Evolutionary conservation across 1,140 invertebrate genomes (phyloP).

Genomic region (Streblospio benedicti): DNA sequence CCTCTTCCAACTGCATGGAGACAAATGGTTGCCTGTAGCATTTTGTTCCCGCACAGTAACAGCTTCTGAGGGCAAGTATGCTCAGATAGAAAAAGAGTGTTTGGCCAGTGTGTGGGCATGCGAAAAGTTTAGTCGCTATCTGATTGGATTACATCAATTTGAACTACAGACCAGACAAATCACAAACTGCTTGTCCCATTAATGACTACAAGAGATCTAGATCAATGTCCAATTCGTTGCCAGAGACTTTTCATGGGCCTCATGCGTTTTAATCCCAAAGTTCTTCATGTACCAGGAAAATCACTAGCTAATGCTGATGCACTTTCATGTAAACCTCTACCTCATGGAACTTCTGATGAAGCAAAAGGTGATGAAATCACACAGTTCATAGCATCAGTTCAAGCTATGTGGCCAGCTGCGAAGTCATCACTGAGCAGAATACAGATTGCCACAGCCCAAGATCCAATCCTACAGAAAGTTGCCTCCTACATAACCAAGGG

Average conservation of each 20-base stretch:
- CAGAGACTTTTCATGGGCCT: neutral
- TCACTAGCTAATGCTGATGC: constrained; percentile 2
- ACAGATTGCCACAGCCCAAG: too few relatives aligned
- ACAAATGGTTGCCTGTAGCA: constrained; percentile 29
- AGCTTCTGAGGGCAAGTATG: constrained; percentile 44
- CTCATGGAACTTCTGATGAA: too few relatives aligned
- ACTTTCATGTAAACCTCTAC: neutral
- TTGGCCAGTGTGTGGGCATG: constrained; percentile 48
- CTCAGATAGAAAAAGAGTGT: constrained; percentile 49
- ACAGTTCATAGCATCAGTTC: too few relatives aligned
- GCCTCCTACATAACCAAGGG: too few relatives aligned
- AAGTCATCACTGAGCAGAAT: too few relatives aligned
- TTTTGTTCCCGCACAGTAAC: constrained; percentile 46
- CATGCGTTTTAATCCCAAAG: neutral
- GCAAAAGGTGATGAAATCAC: too few relatives aligned
- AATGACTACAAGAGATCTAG: constrained; percentile 46
- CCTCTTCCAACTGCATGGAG: constrained; percentile 17
- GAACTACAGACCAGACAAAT: too few relatives aligned
- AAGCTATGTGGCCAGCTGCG: too few relatives aligned
- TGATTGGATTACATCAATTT: too few relatives aligned
- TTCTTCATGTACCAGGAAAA: neutral
- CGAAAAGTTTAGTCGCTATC: too few relatives aligned
- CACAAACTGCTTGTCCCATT: too few relatives aligned
- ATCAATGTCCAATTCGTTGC: constrained; percentile 48
- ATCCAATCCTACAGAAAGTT: too few relatives aligned